Conservation (phyloP, 1,140 invertebrate species). For the Microvelia longipes region DNA sequence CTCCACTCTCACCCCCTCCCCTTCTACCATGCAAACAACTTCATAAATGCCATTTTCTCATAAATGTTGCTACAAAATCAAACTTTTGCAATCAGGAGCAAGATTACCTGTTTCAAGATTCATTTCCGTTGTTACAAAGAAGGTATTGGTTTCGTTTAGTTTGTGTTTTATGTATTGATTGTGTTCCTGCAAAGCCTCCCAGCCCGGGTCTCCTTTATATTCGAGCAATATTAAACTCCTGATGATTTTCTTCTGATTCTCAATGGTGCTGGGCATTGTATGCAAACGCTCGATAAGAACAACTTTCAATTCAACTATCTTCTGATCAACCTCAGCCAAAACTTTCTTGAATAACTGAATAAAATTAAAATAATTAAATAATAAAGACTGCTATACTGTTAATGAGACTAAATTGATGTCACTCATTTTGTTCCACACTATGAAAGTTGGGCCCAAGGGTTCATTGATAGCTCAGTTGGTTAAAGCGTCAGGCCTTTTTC, state of each 20-base stretch:
- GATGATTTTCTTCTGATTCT: constrained; percentile 86
- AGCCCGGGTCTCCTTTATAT: constrained; percentile 69
- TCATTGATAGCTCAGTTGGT: too few relatives aligned
- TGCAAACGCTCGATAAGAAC: constrained; percentile 68
- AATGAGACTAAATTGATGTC: too few relatives aligned
- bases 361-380: constrained; percentile 16
- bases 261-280: constrained; percentile 73
- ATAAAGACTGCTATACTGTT: too few relatives aligned
- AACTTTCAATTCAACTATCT: constrained; percentile 64
- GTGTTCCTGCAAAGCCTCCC: constrained; percentile 74
- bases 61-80: too few relatives aligned
- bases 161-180: constrained; percentile 54
- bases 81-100: too few relatives aligned
- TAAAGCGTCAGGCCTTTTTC: too few relatives aligned
- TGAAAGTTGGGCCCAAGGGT: too few relatives aligned
- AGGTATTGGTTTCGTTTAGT: constrained; percentile 33
- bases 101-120: not conserved
- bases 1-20: too few relatives aligned
- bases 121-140: not conserved
- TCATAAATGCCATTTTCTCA: too few relatives aligned
- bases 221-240: constrained; percentile 43
- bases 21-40: too few relatives aligned
- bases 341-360: constrained; percentile 66
- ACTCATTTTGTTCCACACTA: too few relatives aligned
- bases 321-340: constrained; percentile 74